phyloP scores from a whole-genome alignment of 2,888 invertebrate genomes.

The Amiota minor region DNA sequence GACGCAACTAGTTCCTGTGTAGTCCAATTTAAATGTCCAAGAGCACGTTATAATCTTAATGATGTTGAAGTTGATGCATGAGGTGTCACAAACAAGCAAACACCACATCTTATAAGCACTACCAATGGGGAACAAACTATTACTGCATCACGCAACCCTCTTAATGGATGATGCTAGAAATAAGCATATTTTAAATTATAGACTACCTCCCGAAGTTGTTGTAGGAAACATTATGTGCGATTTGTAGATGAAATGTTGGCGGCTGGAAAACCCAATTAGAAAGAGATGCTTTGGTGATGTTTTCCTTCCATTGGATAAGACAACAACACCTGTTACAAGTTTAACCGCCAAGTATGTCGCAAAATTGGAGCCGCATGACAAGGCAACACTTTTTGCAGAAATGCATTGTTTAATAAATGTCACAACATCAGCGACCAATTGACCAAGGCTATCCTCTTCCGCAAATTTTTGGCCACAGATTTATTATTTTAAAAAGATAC shows the following conservation, averaged over 20 bases:
- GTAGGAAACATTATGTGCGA: constrained; percentile 87
- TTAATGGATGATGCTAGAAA: constrained; percentile 51
- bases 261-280: constrained; percentile 87
- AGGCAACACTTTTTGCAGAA: constrained; percentile 98
- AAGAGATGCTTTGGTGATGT: constrained; percentile 95
- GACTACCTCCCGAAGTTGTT: constrained; percentile 73
- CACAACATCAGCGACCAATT: constrained; percentile 67
- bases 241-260: constrained; percentile 87
- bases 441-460: constrained; percentile 31
- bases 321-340: constrained; percentile 78
- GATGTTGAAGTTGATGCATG: constrained; percentile 44
- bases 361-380: constrained; percentile 93
- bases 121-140: too few species aligned
- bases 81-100: constrained; percentile 37
- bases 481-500: constrained; percentile 94
- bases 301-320: constrained; percentile 86
- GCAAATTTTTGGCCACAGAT: constrained; percentile 80
- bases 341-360: constrained; percentile 85
- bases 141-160: constrained; percentile 23
- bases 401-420: constrained; percentile 94
- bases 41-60: constrained; percentile 48
- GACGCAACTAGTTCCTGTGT: too few species aligned
- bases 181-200: constrained; percentile 47
- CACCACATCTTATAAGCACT: background rate
- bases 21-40: constrained; percentile 49